Percentiles rank a stretch among this genome's conserved stretches.
phyloP scores from a whole-genome alignment of 1,140 invertebrate genomes.

The Megathymus violae region DNA sequence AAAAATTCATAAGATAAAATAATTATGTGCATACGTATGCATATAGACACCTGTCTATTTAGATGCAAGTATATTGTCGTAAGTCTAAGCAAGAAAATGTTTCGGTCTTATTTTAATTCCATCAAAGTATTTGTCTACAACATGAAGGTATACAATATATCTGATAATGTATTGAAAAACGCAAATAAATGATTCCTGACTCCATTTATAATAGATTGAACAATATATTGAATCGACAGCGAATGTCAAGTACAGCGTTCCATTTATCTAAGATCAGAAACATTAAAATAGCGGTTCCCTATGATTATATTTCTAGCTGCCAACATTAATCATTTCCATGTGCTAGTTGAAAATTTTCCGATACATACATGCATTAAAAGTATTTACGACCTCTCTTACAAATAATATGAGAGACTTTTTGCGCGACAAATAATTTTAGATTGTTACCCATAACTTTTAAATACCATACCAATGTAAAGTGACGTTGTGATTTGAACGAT shows the following conservation, averaged over 20 bases:
- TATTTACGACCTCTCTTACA: not conserved
- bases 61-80: too few species aligned
- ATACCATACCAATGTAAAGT: too few species aligned
- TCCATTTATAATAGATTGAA: not conserved
- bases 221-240: not conserved
- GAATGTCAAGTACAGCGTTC: constrained; percentile 2
- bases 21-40: too few species aligned
- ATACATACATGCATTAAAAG: constrained; percentile 17
- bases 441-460: not conserved
- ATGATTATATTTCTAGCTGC: constrained; percentile 29
- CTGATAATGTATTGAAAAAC: too few species aligned
- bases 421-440: not conserved
- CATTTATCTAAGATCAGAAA: not conserved
- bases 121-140: too few species aligned
- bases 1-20: too few species aligned
- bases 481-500: too few species aligned
- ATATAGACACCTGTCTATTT: too few species aligned
- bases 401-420: not conserved
- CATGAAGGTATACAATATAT: too few species aligned
- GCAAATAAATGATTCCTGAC: not conserved
- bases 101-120: too few species aligned
- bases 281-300: constrained; percentile 28
- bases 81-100: too few species aligned
- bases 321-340: constrained; percentile 30
- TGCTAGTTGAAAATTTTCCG: constrained; percentile 19